phyloP scores from a whole-genome alignment of 2,113 vertebrate genomes.

The Mixornis gularis region DNA sequence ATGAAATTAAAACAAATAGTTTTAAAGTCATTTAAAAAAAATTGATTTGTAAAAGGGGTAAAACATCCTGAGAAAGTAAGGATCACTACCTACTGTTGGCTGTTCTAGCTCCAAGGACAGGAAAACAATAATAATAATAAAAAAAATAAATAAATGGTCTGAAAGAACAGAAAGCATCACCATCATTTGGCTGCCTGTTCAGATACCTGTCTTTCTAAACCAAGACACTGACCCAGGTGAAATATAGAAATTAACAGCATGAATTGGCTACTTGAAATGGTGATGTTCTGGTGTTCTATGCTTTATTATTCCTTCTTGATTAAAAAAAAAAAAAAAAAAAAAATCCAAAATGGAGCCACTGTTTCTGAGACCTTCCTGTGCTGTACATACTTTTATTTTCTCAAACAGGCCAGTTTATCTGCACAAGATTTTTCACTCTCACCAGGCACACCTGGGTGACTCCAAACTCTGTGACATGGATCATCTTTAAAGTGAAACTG shows the following conservation, averaged over 20 bases:
- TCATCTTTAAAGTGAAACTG: not conserved
- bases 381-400: not conserved
- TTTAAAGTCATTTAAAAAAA: not conserved
- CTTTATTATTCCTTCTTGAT: accelerated
- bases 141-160: not conserved
- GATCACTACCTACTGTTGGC: not conserved
- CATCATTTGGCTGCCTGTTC: not conserved
- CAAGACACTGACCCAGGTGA: no score
- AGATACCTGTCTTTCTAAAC: no score
- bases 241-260: not conserved
- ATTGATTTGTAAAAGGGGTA: not conserved
- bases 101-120: not conserved
- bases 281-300: not conserved
- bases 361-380: not conserved
- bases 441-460: not conserved
- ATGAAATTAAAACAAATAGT: accelerated
- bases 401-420: not conserved
- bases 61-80: not conserved
- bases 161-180: not conserved
- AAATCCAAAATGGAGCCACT: not conserved
- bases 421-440: not conserved
- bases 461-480: not conserved
- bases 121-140: not conserved
- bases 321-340: not conserved
- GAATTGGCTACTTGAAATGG: not conserved